phyloP scores from a whole-genome alignment of 2,888 invertebrate species.

The Euspilapteryx auroguttella region DNA sequence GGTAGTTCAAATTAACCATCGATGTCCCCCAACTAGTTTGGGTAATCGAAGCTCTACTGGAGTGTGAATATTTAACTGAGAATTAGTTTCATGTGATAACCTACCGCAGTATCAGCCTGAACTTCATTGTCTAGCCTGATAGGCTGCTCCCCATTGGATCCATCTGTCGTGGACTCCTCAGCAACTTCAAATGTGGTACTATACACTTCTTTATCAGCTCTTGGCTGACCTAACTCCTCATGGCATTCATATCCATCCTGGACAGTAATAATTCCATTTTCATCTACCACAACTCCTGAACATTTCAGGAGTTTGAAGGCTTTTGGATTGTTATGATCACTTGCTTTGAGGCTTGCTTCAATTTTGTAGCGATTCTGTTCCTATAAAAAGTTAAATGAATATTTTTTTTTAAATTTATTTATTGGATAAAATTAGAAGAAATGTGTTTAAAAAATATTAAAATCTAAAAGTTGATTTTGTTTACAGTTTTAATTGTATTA shows the following conservation, averaged over 20 bases:
- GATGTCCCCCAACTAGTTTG: no score
- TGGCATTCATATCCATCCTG: conserved; percentile 19
- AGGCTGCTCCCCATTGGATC: conserved; percentile 13
- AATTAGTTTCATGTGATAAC: no score
- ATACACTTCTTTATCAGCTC: background rate
- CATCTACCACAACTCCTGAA: conserved; percentile 20
- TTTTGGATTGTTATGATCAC: conserved; percentile 17
- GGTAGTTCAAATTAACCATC: no score
- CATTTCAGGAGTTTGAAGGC: conserved; percentile 23
- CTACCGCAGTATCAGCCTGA: conserved; percentile 26
- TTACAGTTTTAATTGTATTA: no score
- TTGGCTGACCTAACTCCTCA: conserved; percentile 10
- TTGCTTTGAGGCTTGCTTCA: conserved; percentile 23
- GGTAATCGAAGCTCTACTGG: no score
- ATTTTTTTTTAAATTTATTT: no score
- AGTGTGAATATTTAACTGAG: no score
- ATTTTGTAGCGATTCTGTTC: conserved; percentile 21
- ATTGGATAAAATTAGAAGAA: no score
- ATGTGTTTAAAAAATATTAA: no score
- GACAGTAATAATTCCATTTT: conserved; percentile 16
- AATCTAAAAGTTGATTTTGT: no score
- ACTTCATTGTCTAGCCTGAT: conserved; percentile 40
- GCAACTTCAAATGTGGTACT: conserved; percentile 10
- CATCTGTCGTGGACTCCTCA: conserved; percentile 11
- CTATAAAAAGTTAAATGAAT: conserved; percentile 16